phyloP scores from a whole-genome alignment of 2,113 vertebrate species.

The Clarias batrachus region DNA sequence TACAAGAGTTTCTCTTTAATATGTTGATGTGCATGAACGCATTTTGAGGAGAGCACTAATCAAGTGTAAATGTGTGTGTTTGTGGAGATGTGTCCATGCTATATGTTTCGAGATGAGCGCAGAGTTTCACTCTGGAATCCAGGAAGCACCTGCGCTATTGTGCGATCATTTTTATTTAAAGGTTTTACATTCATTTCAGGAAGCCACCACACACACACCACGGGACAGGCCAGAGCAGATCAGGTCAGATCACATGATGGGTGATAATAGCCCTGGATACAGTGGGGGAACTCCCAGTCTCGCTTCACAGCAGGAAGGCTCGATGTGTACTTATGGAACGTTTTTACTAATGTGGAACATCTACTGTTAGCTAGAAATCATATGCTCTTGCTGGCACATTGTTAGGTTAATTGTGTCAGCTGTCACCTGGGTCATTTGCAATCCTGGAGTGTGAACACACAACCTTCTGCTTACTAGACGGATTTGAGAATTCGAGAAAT shows the following conservation, averaged over 20 bases:
- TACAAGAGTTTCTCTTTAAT: not conserved
- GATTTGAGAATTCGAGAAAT: not conserved
- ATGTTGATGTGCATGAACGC: not conserved
- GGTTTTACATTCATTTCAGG: constrained; percentile 28
- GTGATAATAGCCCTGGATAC: constrained; percentile 15
- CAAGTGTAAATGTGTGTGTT: constrained; percentile 25
- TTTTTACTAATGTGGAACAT: not conserved
- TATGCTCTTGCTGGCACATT: not conserved
- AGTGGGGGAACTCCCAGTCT: constrained; percentile 15
- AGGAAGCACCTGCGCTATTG: constrained; percentile 55
- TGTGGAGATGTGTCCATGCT: constrained; percentile 2
- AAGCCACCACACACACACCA: constrained; percentile 26
- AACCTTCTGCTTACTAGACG: not conserved
- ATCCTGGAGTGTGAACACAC: not conserved
- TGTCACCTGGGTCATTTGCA: not conserved
- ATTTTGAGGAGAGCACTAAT: not conserved
- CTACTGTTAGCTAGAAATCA: not conserved
- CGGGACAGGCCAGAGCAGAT: not conserved
- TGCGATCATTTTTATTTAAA: constrained; percentile 39
- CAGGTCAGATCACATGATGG: not conserved
- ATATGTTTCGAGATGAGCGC: constrained; percentile 11
- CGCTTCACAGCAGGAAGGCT: constrained; percentile 4
- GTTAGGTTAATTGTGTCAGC: not conserved
- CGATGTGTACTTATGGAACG: not conserved
- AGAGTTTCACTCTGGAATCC: constrained; percentile 45